A percentile compares a stretch with the other conserved stretches of the same genome.
Evolutionary conservation across 2,113 vertebrate species (phyloP).

Genomic region (Turnix velox): DNA sequence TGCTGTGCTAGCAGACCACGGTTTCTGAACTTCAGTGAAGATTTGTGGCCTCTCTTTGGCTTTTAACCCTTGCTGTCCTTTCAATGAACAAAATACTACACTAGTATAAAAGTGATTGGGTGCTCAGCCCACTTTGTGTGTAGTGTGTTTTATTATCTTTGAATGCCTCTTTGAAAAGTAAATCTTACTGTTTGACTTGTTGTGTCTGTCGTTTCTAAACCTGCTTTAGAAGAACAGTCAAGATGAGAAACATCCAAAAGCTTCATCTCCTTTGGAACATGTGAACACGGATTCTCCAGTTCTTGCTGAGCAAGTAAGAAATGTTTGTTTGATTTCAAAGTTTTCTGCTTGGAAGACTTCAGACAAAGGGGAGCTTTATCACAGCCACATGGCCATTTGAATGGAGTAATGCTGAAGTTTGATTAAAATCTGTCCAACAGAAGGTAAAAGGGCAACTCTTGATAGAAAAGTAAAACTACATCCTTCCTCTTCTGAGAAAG

Average conservation of each 20-base stretch:
- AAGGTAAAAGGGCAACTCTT: not conserved
- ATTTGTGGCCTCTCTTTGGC: slow-evolving; percentile 3
- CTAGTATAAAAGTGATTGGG: not conserved
- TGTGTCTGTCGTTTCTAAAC: slow-evolving; percentile 42
- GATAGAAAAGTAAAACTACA: not conserved
- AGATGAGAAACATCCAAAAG: slow-evolving; percentile 61
- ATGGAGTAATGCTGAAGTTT: not conserved
- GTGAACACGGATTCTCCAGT: slow-evolving; percentile 60
- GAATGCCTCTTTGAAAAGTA: not conserved
- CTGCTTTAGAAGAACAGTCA: slow-evolving; percentile 67
- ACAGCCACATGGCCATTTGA: not conserved
- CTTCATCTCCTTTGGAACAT: slow-evolving; percentile 70
- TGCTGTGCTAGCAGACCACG: not conserved
- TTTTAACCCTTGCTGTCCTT: slow-evolving; percentile 35
- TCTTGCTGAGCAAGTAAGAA: slow-evolving; percentile 74
- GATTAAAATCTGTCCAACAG: not conserved
- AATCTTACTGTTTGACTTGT: not conserved
- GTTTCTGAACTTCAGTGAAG: slow-evolving; percentile 22
- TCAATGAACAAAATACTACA: not conserved
- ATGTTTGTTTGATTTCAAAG: slow-evolving; percentile 45
- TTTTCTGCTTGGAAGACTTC: slow-evolving; percentile 33
- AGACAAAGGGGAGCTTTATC: slow-evolving; percentile 38
- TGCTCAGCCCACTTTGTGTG: not conserved
- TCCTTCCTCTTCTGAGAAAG: not conserved
- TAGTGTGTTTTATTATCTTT: not conserved